These are phyloP conservation scores for Hypanus sabinus DNA, from an alignment of 2,113 vertebrate species.

Conservation along the genomic window DNA sequence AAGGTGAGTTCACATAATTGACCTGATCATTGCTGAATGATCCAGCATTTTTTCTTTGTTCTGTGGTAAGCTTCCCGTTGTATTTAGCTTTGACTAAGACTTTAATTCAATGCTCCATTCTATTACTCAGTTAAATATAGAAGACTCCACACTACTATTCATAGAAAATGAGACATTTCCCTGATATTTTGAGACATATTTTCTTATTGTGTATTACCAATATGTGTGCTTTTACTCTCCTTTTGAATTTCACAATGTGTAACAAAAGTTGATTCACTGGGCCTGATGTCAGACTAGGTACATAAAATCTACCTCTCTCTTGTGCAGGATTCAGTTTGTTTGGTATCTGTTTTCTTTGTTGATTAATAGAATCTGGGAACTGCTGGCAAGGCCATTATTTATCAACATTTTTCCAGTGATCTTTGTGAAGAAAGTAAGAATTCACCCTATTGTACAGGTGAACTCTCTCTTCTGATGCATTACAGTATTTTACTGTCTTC, in stretches of 20 bases:
- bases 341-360: neutral
- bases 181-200: neutral
- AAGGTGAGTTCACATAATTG: neutral
- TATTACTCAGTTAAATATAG: neutral
- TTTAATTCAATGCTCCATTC: neutral
- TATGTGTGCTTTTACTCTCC: neutral
- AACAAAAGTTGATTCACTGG: neutral
- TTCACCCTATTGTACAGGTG: no score
- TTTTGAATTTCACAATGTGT: neutral
- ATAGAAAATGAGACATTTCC: neutral
- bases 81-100: neutral
- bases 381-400: no score
- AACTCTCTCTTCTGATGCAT: no score
- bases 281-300: neutral
- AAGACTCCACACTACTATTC: neutral
- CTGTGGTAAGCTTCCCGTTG: neutral
- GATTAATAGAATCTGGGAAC: no score
- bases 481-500: no score
- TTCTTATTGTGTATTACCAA: neutral
- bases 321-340: neutral
- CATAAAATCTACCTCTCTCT: neutral
- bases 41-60: neutral
- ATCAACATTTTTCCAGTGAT: no score
- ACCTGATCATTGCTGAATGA: neutral
- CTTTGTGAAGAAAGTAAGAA: no score